Evolutionary conservation across 2,888 invertebrate genomes (phyloP).

Genomic region (Parelbella ahira): DNA sequence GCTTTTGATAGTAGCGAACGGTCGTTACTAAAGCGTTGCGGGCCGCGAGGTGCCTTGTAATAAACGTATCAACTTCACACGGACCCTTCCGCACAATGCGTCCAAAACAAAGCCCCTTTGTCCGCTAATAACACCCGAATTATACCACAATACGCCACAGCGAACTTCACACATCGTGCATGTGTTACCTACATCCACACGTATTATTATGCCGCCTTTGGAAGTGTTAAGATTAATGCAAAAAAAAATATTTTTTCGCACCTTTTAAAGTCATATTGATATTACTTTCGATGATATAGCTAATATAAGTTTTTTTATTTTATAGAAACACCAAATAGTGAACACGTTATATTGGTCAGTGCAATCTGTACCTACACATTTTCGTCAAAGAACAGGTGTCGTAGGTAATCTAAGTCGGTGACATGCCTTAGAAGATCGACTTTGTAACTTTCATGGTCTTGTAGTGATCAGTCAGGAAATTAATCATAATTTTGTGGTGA

Average conservation of each 20-base stretch:
- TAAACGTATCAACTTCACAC: conserved; percentile 66
- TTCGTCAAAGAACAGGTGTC: too few relatives aligned
- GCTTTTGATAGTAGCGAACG: conserved; percentile 26
- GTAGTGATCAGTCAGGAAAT: too few relatives aligned
- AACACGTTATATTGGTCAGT: too few relatives aligned
- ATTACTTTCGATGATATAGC: conserved; percentile 15
- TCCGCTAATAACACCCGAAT: conserved; percentile 55
- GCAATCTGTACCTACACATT: too few relatives aligned
- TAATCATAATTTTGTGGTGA: too few relatives aligned
- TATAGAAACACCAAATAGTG: too few relatives aligned
- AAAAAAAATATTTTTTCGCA: conserved; percentile 5
- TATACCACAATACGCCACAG: conserved; percentile 31
- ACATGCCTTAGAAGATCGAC: too few relatives aligned
- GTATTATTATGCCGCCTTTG: conserved; percentile 15
- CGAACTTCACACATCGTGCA: too few relatives aligned
- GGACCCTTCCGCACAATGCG: conserved; percentile 41
- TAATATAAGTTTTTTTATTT: background rate
- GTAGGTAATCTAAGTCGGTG: too few relatives aligned
- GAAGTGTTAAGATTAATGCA: conserved; percentile 5
- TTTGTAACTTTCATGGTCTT: too few relatives aligned
- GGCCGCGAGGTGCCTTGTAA: conserved; percentile 43
- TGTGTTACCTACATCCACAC: too few relatives aligned
- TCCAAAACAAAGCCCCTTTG: conserved; percentile 53
- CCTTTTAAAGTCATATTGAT: background rate
- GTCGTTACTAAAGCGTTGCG: conserved; percentile 33